Conservation (phyloP, 2,797 vertebrate genomes). For the Eurystomus glaucurus region DNA sequence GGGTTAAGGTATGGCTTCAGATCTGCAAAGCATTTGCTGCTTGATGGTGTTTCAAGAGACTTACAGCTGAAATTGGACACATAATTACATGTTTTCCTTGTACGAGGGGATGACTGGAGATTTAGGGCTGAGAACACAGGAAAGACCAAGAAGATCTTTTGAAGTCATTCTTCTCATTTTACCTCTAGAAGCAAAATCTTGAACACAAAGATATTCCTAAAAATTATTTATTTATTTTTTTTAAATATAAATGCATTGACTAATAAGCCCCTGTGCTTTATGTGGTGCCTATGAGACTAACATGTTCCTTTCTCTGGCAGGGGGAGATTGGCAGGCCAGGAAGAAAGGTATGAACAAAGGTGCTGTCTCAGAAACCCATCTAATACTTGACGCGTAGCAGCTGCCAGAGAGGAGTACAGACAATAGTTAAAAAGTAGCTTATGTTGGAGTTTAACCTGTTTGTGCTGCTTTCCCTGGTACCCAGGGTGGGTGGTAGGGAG, state of each 20-base stretch:
- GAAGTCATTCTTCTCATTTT: background rate
- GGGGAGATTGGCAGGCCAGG: conserved; percentile 98
- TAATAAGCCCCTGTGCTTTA: background rate
- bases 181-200: background rate
- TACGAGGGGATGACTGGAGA: background rate
- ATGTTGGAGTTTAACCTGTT: background rate
- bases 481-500: background rate
- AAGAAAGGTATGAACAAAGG: conserved; percentile 92
- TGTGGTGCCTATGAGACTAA: conserved; percentile 29
- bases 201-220: background rate
- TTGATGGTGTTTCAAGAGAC: background rate
- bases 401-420: background rate
- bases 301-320: conserved; percentile 84
- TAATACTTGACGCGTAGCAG: background rate
- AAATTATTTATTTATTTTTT: background rate
- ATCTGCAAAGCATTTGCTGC: background rate
- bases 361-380: background rate
- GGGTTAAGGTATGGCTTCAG: background rate
- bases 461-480: background rate
- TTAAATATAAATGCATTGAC: background rate
- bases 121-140: background rate
- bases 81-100: background rate
- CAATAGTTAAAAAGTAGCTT: background rate
- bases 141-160: background rate
- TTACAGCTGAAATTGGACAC: background rate